Base-by-base conservation (phyloP, 2,888 invertebrate species). In the Phyllotreta striolata region DNA sequence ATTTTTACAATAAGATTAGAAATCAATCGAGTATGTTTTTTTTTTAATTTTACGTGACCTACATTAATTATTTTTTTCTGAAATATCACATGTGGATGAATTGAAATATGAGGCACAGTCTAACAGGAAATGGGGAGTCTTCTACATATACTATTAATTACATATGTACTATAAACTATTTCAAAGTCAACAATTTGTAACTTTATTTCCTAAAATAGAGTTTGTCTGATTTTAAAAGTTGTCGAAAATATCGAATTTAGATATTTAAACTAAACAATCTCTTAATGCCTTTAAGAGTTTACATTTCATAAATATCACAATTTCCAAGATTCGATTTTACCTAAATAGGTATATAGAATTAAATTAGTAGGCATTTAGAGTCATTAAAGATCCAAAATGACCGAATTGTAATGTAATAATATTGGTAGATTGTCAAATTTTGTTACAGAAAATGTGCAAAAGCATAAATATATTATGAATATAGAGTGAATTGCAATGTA, bases 381-480 rank as follows among this genome's bases (percentile, higher is more conserved):
- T 12, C 8, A 13, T 52, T 47, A 37, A 24, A 34, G 37, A 34
- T 59, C 51, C 13, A 35, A 12, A 24, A 12, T 41, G 52, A 37
- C 38, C 13, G n/a, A 59, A 8, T 13, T 41, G 41, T 10, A 52
- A 44, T 34, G 12, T 59, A 59, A 44, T 9, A 44, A 52, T 13
- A 41, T 52, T 60, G n/a, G 39, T 37, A 38, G 60, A 60, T 60
- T 60, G 60, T 60, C 60, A 37, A 52, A 60, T 47, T 14, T 6
- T 47, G 14, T 47, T 47, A 57, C 58, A 58, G 49, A 49, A 58
- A 58, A 60, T 52, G 60, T 59, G 59, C 59, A 51, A 40, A 60
- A 60, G 60, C 60, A 41, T 38, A 35, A 46, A 46, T 59, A 34
- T 52, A 35, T 59, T 10, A 49, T 59, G 52, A 59, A 59, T 51